phyloP scores from a whole-genome alignment of 1,140 invertebrate species.

The Cardiocondyla obscurior region DNA sequence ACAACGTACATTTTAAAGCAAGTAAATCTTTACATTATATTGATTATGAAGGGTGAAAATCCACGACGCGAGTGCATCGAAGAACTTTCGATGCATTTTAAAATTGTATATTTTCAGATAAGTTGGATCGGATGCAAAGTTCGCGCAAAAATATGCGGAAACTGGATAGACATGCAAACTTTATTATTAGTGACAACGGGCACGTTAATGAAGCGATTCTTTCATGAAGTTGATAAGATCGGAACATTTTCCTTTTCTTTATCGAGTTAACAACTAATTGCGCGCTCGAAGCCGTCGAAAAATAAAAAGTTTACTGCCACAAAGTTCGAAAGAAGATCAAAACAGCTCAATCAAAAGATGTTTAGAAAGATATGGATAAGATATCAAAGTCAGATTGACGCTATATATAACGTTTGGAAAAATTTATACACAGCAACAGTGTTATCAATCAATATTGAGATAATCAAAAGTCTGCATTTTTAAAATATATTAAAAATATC shows the following conservation, averaged over 20 bases:
- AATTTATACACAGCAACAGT: conserved; percentile 47
- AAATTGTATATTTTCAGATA: conserved; percentile 49
- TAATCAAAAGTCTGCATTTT: conserved; percentile 35
- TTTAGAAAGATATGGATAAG: neutral
- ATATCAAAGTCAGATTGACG: conserved; percentile 46
- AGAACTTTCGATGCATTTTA: conserved; percentile 5
- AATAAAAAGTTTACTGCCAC: neutral
- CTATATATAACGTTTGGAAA: conserved; percentile 56
- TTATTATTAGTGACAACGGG: conserved; percentile 26
- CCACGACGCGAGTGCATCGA: conserved; percentile 3
- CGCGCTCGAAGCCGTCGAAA: neutral
- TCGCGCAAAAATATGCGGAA: conserved; percentile 4
- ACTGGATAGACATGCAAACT: conserved; percentile 23
- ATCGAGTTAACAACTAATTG: neutral
- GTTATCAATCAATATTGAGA: conserved; percentile 23
- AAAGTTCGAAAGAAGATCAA: conserved; percentile 6
- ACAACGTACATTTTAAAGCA: neutral
- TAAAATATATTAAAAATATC: conserved; percentile 12
- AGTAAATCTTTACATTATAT: neutral
- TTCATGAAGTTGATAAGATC: conserved; percentile 20
- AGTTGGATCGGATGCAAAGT: conserved; percentile 25
- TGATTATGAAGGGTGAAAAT: neutral
- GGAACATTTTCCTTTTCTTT: neutral
- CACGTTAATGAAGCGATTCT: neutral
- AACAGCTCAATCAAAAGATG: conserved; percentile 56